Evolutionary conservation across 2,797 vertebrate species (phyloP).

Genomic region (Sebastes vulpes): DNA sequence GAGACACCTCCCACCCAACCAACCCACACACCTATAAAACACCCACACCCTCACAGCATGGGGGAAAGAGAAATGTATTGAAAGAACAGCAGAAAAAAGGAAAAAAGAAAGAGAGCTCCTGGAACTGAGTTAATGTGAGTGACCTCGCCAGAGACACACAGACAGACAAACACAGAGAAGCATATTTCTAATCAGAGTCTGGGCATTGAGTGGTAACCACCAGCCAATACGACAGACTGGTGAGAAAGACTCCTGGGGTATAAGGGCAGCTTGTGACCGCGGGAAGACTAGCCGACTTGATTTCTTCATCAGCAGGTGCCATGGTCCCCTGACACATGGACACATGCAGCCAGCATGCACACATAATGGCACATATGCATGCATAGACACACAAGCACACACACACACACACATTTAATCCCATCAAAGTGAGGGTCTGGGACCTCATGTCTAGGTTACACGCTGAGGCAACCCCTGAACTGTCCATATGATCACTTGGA

Average conservation of each 20-base stretch:
- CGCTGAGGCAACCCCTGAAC: conserved; percentile 66
- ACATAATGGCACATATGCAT: conserved; percentile 41
- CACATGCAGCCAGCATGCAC: conserved; percentile 40
- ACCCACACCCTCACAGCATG: background rate
- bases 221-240: conserved; percentile 79
- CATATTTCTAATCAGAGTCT: conserved; percentile 74
- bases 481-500: conserved; percentile 66
- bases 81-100: conserved; percentile 16
- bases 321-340: conserved; percentile 65
- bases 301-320: conserved; percentile 85
- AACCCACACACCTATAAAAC: background rate
- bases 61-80: background rate
- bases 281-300: conserved; percentile 76
- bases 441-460: conserved; percentile 55
- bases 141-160: conserved; percentile 11
- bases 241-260: conserved; percentile 67
- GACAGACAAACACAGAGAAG: conserved; percentile 40
- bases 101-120: background rate
- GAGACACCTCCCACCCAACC: background rate
- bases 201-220: conserved; percentile 40
- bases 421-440: conserved; percentile 40
- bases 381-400: conserved; percentile 2
- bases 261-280: conserved; percentile 83
- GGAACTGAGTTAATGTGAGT: background rate
- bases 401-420: conserved; percentile 13